Conservation (phyloP, 2,888 invertebrate genomes). For the Hoplodrina ambigua region DNA sequence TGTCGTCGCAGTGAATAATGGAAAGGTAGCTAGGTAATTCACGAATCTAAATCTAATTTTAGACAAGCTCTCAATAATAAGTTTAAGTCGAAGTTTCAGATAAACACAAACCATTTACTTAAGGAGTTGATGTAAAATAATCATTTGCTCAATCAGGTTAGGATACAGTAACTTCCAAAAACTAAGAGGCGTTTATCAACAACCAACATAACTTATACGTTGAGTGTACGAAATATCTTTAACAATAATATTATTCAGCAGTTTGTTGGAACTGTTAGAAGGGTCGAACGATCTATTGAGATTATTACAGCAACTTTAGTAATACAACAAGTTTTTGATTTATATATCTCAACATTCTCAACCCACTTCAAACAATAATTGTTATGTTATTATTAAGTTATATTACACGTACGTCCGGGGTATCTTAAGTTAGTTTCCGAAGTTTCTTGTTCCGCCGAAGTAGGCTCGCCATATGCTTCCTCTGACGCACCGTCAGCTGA, state of each 20-base stretch:
- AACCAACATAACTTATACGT: conserved; percentile 26
- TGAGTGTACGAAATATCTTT: conserved; percentile 43
- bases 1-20: neutral
- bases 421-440: conserved; percentile 82
- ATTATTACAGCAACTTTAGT: conserved; percentile 56
- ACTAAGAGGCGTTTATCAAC: conserved; percentile 15
- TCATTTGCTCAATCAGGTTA: neutral
- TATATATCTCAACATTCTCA: conserved; percentile 45
- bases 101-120: neutral
- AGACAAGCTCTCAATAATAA: neutral
- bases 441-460: conserved; percentile 79
- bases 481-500: conserved; percentile 59
- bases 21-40: neutral
- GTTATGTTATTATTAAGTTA: conserved; percentile 64
- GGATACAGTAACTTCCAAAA: neutral
- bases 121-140: neutral
- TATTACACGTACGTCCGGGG: conserved; percentile 80
- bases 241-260: conserved; percentile 50
- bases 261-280: conserved; percentile 29
- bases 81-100: neutral
- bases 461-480: conserved; percentile 67
- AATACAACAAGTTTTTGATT: conserved; percentile 64
- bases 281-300: conserved; percentile 55
- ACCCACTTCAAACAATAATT: conserved; percentile 61
- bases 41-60: neutral